phyloP scores from a whole-genome alignment of 2,797 vertebrate species.

The Alosa sapidissima region DNA sequence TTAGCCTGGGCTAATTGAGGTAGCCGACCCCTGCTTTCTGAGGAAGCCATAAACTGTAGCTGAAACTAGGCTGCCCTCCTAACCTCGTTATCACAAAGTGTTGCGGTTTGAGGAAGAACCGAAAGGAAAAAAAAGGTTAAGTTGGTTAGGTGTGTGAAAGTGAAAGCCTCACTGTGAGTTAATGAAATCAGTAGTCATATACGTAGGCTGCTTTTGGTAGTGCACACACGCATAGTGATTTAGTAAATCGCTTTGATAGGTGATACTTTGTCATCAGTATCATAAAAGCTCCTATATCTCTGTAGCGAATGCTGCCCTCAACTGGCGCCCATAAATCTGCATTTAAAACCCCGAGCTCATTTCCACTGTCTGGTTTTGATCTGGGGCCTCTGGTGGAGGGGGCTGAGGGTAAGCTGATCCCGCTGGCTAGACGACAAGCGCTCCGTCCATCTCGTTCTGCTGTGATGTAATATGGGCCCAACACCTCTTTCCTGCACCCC shows the following conservation, averaged over 20 bases:
- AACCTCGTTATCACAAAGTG: neutral
- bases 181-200: neutral
- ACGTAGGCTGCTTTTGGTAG: neutral
- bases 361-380: neutral
- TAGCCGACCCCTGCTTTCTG: neutral
- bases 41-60: neutral
- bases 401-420: neutral
- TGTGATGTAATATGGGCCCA: constrained; percentile 7
- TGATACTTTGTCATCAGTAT: neutral
- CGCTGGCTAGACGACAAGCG: neutral
- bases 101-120: too few species aligned
- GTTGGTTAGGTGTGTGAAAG: neutral
- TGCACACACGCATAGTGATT: neutral
- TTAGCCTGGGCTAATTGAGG: neutral
- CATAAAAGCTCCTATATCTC: neutral
- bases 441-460: neutral
- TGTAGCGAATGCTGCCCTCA: neutral
- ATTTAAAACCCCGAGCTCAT: neutral
- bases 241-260: neutral
- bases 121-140: neutral
- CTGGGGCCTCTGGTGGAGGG: neutral
- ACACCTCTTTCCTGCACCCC: neutral
- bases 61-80: neutral
- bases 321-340: neutral
- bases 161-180: neutral